Evolutionary conservation across 2,113 vertebrate genomes (phyloP).

Genomic region (Tragulus kanchil): DNA sequence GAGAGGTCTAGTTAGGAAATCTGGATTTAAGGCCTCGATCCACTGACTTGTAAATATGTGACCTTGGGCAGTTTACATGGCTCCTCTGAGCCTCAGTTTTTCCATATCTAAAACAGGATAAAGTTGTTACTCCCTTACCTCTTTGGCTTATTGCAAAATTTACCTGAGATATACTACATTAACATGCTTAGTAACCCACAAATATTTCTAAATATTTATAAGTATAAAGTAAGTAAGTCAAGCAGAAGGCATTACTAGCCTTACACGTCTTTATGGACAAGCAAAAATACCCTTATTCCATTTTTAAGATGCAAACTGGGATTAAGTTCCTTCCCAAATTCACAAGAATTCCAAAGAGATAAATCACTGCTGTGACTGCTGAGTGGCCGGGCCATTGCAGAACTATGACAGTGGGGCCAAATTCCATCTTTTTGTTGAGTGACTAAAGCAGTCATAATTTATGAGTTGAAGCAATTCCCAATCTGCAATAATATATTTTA

Average conservation of each 20-base stretch:
- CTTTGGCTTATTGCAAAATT: background rate
- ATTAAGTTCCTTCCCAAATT: background rate
- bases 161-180: background rate
- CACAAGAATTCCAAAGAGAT: background rate
- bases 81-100: background rate
- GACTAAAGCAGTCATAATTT: background rate
- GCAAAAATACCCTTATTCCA: constrained; percentile 12
- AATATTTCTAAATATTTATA: constrained; percentile 1
- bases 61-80: background rate
- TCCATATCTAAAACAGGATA: background rate
- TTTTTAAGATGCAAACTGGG: background rate
- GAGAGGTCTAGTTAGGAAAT: background rate
- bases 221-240: background rate
- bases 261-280: background rate
- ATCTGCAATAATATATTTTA: background rate
- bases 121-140: background rate
- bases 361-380: background rate
- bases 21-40: background rate
- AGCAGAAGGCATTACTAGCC: background rate
- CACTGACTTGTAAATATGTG: background rate
- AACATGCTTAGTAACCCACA: background rate
- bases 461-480: background rate
- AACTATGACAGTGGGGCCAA: background rate
- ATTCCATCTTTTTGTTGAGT: background rate
- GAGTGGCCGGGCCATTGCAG: background rate